Base-by-base conservation (phyloP, 2,797 vertebrate genomes). In the Lutjanus argentimaculatus region DNA sequence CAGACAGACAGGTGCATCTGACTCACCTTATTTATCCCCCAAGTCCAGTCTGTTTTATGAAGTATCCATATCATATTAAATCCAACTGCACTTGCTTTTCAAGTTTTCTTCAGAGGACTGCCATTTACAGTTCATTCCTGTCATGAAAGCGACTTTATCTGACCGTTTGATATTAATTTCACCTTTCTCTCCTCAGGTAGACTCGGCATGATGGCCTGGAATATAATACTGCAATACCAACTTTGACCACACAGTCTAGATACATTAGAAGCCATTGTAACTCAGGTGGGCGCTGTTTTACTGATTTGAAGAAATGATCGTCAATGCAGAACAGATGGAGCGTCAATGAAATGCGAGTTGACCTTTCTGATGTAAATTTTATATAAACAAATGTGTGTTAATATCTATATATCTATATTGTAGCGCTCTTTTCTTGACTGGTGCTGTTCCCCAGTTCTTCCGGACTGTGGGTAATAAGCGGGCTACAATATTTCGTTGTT, bases 221-320 rank as follows among this genome's bases (percentile, higher is more conserved):
- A 14, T 25, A 14, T 1, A 13, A 61, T 3, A 9, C 1, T 72
- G 64, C 56, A 71, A 25, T 72, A 53, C 8, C 14, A n/a, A 2
- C 40, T 73, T 43, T 61, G 63, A 51, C 73, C 82, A 72, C 63
- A 61, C 10, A 1, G 15, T 0, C 0, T 19, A 14, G 6, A 13
- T 30, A 15, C 16, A 8, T 6, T 7, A 43, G 0, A 1, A 11
- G 13, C 0, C 1, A 0, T 51, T 61, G 36, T 7, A 53, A 45
- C n/a, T 9, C 5, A 55, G 7, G 43, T 65, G 17, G 69, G 25
- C 64, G 48, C 77, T 80, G 58, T 80, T 77, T 61, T 42, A 16
- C 64, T 22, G 14, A 13, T 30, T 46, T 14, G 8, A 21, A n/a
- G 30, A 43, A 14, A 43, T 68, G 0, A 55, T 17, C 42, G 14